Base-by-base conservation (phyloP, 2,113 vertebrate genomes). In the Phodopus roborovskii region DNA sequence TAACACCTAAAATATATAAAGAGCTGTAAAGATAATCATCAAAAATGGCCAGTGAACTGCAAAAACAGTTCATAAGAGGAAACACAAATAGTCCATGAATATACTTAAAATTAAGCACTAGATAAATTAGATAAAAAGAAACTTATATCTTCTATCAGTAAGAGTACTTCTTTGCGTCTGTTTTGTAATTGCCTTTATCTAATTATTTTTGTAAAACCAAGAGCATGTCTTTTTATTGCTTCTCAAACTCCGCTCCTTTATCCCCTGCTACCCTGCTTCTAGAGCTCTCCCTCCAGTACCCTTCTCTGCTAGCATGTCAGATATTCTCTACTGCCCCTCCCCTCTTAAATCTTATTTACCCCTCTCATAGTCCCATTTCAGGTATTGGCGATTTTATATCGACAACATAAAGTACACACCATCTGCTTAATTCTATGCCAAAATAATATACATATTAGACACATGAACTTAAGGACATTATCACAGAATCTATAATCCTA, bases 371-470 rank as follows among this genome's bases (percentile, higher is more conserved):
- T 45, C 16, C 68, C 36, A 5, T 16, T 88, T 96, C 33, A 89
- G 56, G 85, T 88, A 91, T 60, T 84, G 39, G 2, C 91, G 45
- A 77, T 33, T 92, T 96, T 79, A 84, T 68, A 73, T 19, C 36
- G 10, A 53, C 5, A 79, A 10, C 16, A 79, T 83, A 62, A 95
- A 53, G 70, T 86, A 1, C 33, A 16, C 24, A 58, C 8, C 74
- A 79, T 92, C 89, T 94, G 39, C 74, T 90, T 48, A 88, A 91
- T 56, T 78, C 92, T 92, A 92, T 96, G 45, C 2, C 39, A 83
- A 88, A 94, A 92, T 62, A 93, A 82, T 26, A 79, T 20, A 79
- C 89, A 85, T 75, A 85, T 68, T 70, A 68, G 28, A 71, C 17
- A 12, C 85, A 81, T 12, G 17, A 82, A 73, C 4, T 68, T 81